Evolutionary conservation across 2,113 vertebrate species (phyloP).

Genomic region (Clinocottus analis): DNA sequence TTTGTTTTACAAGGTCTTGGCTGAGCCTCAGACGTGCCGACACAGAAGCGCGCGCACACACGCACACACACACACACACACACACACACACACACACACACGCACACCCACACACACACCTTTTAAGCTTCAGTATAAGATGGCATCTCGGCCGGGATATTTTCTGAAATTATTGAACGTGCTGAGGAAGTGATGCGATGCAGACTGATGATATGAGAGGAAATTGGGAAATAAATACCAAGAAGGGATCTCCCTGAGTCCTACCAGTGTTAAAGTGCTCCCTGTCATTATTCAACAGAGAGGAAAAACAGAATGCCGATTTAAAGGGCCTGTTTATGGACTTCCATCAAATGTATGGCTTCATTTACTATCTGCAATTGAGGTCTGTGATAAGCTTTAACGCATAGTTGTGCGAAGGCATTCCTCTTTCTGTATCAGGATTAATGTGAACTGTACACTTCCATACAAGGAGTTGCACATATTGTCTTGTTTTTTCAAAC

Average conservation of each 20-base stretch:
- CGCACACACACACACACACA: conserved; percentile 18
- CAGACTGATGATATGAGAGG: conserved; percentile 61
- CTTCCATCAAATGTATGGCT: conserved; percentile 70
- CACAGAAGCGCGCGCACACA: not conserved
- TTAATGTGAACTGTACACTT: conserved; percentile 36
- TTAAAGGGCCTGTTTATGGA: conserved; percentile 72
- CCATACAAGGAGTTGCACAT: conserved; percentile 21
- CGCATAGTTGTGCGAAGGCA: conserved; percentile 16
- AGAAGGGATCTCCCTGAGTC: conserved; percentile 47
- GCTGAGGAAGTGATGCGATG: conserved; percentile 56
- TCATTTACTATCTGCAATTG: conserved; percentile 72
- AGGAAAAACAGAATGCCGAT: conserved; percentile 58
- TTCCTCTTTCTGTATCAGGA: conserved; percentile 18
- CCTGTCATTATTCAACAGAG: conserved; percentile 62
- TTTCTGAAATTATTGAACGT: conserved; percentile 63
- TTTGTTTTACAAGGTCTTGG: conserved; percentile 70
- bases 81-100: not conserved
- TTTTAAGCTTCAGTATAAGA: conserved; percentile 51
- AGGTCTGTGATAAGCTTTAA: conserved; percentile 66
- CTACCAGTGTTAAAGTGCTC: conserved; percentile 49
- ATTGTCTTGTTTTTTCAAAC: not conserved
- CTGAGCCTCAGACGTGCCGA: conserved; percentile 37
- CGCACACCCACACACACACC: conserved; percentile 11
- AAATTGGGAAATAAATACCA: conserved; percentile 68
- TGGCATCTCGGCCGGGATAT: conserved; percentile 52